Base-by-base conservation (phyloP, 2,888 invertebrate genomes). In the Sminthurides aquaticus region DNA sequence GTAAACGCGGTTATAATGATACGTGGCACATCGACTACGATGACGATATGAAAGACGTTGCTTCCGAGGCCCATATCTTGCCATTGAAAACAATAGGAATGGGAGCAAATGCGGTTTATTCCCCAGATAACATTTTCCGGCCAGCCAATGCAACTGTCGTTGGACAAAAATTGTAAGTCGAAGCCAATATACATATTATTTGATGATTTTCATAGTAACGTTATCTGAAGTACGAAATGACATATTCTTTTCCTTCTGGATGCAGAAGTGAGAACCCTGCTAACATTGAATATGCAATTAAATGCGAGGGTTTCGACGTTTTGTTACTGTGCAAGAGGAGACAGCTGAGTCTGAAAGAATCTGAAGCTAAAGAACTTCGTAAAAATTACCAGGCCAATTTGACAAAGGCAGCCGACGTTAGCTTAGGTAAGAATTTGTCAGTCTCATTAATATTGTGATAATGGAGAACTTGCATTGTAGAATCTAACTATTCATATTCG, bases 11-110 rank as follows among this genome's bases (percentile, higher is more conserved):
- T 0, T 82, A 84, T 59, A 74, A 75, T 65, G 82, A 82, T 27
- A 86, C 86, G 74, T 86, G 84, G 77, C 78, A 83, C 70, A 84
- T 87, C 43, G 78, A 83, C 76, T 86, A 86, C 71, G 84, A 85
- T 61, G 86, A 86, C 74, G 85, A 67, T 2, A 71, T 72, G 73
- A 68, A 71, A n/a, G 71, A 69, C 28, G 71, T 72, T 2, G 74
- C 74, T 5, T 69, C 70, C 2, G 72, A 72, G 61, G 56, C 70
- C 18, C 74, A 74, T 43, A 73, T 74, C 43, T 55, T 74, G 15
- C 74, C 74, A 1, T 67, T 74, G 34, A 65, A 71, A 49, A 73
- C 70, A 25, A 63, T 68, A 69, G 63, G 74, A 65, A 48, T 68
- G 1, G 71, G 70, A 15, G 58, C 66, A 0, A 65, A 62, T 55